Evolutionary conservation across 2,797 vertebrate genomes (phyloP), one percentile per base, ranked within the genome.

Genomic region (Botia almorhae): DNA sequence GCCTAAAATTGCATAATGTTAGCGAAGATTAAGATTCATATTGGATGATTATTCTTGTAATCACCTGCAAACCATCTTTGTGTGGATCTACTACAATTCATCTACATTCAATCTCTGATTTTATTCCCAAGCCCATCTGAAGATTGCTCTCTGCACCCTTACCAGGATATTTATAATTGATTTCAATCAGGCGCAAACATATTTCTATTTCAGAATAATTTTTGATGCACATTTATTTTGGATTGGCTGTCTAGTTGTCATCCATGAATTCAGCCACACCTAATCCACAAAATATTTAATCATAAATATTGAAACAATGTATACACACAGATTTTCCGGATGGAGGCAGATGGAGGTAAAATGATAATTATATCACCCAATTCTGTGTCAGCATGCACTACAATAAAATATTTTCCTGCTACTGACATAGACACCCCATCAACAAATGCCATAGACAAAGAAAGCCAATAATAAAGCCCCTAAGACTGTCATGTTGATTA

Each of bases 131-230:
- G 86, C 87, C 88, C 90, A 81, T 82, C 81, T 89, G 86, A 81
- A 83, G 70, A 84, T 82, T 82, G 83, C 82, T 74, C 64, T 75
- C 48, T 36, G 69, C 60, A 29, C 85, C 78, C 86, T 86, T 90
- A 87, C 87, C 87, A 85, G 87, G 90, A 87, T 89, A 91, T 92
- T 89, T 88, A 94, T 93, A 93, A 94, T 92, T 92, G 89, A 93
- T 93, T 93, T 88, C 87, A 89, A 91, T 92, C 87, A 81, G 84
- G 86, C 71, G 83, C 85, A 78, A 69, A 74, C 78, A 84, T 78
- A 83, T 76, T 67, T 79, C 74, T 75, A 80, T 80, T 77, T 58
- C 74, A 29, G 56, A 76, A 80, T 83, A 23, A 81, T 81, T 79
- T 64, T 48, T 13, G n/a, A 69, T 29, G 21, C 23, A 69, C n/a